These are phyloP conservation scores for Sacculina carcini DNA, from an alignment of 2,888 invertebrate species.

Conservation along the genomic window DNA sequence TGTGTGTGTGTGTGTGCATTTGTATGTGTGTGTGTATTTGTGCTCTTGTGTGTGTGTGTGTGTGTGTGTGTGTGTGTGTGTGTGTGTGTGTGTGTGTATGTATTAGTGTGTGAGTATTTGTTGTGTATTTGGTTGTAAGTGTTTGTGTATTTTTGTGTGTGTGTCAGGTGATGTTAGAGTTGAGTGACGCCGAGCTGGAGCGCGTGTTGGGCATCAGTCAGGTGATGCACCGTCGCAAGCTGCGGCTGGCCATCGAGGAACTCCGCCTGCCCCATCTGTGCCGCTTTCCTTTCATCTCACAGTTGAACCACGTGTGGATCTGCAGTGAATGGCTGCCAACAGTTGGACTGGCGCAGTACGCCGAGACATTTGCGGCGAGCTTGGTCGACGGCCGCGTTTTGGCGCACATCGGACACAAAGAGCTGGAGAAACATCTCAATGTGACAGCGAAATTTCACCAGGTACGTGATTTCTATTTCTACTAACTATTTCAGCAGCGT, in stretches of 20 bases:
- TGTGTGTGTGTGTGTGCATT: too few relatives aligned
- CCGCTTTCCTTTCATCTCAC: slow-evolving; percentile 60
- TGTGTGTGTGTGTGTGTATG: too few relatives aligned
- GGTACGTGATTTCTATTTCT: slow-evolving; percentile 22
- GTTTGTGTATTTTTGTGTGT: too few relatives aligned
- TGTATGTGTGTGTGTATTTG: too few relatives aligned
- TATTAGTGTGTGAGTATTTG: too few relatives aligned
- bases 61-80: too few relatives aligned
- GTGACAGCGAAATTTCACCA: slow-evolving; percentile 84
- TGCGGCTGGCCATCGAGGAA: slow-evolving; percentile 76
- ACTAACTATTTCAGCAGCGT: not conserved
- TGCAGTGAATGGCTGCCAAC: slow-evolving; percentile 78
- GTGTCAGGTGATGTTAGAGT: slow-evolving; percentile 51
- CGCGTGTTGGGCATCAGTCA: slow-evolving; percentile 69
- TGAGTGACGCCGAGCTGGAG: slow-evolving; percentile 72
- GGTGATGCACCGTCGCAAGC: slow-evolving; percentile 75
- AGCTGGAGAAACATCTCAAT: slow-evolving; percentile 71
- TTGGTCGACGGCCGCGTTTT: slow-evolving; percentile 79
- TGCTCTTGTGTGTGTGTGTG: too few relatives aligned
- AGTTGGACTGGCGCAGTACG: slow-evolving; percentile 62
- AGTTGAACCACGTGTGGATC: slow-evolving; percentile 75
- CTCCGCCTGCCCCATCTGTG: slow-evolving; percentile 61
- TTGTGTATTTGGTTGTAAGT: too few relatives aligned
- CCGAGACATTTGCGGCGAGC: slow-evolving; percentile 59
- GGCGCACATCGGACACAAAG: slow-evolving; percentile 74